phyloP scores from a whole-genome alignment of 2,797 vertebrate species.

The Masticophis lateralis region DNA sequence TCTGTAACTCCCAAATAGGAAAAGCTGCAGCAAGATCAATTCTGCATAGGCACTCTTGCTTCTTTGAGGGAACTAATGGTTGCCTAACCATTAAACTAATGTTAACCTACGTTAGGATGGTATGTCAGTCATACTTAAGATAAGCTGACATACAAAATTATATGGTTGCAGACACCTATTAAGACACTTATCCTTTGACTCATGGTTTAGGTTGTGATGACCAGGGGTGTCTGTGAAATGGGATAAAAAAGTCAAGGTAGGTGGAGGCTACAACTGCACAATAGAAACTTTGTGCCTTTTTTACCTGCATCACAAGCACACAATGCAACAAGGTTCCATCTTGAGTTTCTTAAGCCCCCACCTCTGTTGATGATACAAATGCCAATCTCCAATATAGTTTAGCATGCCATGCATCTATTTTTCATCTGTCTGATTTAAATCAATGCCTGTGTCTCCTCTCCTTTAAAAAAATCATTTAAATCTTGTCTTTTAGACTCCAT shows the following conservation, averaged over 20 bases:
- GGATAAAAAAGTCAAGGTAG: background rate
- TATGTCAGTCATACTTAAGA: background rate
- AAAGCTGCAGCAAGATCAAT: background rate
- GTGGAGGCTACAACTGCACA: background rate
- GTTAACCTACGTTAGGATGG: background rate
- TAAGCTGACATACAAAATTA: background rate
- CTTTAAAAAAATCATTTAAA: too few relatives aligned
- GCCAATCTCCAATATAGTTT: background rate
- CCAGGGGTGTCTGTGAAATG: background rate
- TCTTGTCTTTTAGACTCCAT: background rate
- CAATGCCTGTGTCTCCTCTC: background rate
- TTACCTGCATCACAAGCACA: background rate
- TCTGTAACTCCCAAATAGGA: background rate
- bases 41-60: background rate
- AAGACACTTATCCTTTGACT: background rate
- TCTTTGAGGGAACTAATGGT: background rate
- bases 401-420: background rate
- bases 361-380: background rate
- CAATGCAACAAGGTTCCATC: background rate
- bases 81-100: background rate
- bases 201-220: background rate
- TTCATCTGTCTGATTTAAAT: background rate
- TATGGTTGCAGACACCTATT: background rate
- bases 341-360: background rate
- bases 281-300: background rate